Conservation (phyloP, 2,797 vertebrate species). For the Coendou prehensilis region DNA sequence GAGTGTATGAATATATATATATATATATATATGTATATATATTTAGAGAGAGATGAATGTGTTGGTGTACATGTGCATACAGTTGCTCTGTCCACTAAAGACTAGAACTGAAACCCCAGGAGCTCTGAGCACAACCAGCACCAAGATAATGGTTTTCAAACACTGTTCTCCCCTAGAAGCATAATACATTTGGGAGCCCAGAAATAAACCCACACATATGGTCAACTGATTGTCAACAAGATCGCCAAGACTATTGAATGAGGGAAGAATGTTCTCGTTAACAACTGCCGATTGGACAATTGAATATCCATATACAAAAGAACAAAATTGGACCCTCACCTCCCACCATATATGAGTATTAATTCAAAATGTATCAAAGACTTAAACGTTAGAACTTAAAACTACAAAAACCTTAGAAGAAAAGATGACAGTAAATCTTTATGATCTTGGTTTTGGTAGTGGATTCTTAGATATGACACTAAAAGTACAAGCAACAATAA, state of each 20-base stretch:
- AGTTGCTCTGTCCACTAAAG: not conserved
- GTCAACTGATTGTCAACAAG: slow-evolving; percentile 3
- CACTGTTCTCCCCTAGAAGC: not conserved
- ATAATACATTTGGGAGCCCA: not conserved
- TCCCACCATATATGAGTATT: not conserved
- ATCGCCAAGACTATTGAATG: not conserved
- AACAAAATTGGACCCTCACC: not conserved
- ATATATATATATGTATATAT: not conserved
- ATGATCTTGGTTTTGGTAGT: not conserved
- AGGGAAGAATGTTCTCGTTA: not conserved
- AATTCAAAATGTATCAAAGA: slow-evolving; percentile 24
- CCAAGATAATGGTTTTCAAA: not conserved
- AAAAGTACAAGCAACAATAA: not conserved
- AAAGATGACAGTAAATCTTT: slow-evolving; percentile 27
- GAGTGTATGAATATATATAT: not conserved
- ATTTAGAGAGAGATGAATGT: not conserved
- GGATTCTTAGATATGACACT: not conserved
- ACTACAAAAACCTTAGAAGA: not conserved
- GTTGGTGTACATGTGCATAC: not conserved
- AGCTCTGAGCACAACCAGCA: not conserved
- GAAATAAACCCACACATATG: not conserved
- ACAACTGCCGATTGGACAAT: not conserved
- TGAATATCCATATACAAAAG: not conserved
- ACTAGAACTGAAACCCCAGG: not conserved
- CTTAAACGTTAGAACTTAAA: slow-evolving; percentile 3